These are phyloP conservation scores for Drosophila tropicalis DNA, from an alignment of 1,140 invertebrate genomes.

Conservation along the genomic window DNA sequence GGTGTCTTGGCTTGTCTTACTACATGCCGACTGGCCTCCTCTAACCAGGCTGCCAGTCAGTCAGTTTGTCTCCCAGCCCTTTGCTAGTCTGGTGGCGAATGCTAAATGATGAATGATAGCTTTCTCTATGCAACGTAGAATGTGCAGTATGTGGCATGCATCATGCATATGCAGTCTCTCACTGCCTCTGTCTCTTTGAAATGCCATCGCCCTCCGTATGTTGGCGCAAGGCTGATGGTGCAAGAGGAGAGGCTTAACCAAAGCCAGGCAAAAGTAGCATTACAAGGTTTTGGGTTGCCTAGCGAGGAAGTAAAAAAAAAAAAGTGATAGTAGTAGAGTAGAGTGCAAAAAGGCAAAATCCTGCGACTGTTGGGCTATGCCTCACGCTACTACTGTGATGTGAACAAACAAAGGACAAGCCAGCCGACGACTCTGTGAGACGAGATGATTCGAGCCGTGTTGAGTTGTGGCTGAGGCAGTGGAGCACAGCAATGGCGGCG, in stretches of 20 bases:
- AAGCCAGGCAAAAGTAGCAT: conserved; percentile 54
- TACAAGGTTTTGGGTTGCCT: conserved; percentile 29
- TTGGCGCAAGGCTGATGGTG: neutral
- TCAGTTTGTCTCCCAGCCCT: conserved; percentile 1
- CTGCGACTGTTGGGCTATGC: conserved; percentile 16
- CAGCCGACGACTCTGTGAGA: neutral
- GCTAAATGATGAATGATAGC: conserved; percentile 74
- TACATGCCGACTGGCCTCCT: neutral
- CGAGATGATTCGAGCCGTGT: neutral
- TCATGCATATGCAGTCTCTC: conserved; percentile 16
- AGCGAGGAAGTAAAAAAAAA: conserved; percentile 33
- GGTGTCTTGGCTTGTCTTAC: conserved; percentile 12
- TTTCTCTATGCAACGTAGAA: conserved; percentile 17
- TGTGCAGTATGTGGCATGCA: conserved; percentile 49
- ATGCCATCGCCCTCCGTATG: neutral
- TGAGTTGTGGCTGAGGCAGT: neutral
- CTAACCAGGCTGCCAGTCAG: conserved; percentile 3
- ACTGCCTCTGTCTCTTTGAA: conserved; percentile 24
- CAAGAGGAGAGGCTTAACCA: conserved; percentile 53
- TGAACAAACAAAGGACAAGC: conserved; percentile 64
- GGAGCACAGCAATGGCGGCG: neutral
- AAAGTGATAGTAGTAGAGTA: conserved; percentile 12
- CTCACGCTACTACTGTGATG: conserved; percentile 51
- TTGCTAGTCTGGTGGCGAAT: conserved; percentile 22
- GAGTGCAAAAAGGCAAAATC: conserved; percentile 52